Conservation (phyloP, 2,113 vertebrate genomes). For the Calypte anna region DNA sequence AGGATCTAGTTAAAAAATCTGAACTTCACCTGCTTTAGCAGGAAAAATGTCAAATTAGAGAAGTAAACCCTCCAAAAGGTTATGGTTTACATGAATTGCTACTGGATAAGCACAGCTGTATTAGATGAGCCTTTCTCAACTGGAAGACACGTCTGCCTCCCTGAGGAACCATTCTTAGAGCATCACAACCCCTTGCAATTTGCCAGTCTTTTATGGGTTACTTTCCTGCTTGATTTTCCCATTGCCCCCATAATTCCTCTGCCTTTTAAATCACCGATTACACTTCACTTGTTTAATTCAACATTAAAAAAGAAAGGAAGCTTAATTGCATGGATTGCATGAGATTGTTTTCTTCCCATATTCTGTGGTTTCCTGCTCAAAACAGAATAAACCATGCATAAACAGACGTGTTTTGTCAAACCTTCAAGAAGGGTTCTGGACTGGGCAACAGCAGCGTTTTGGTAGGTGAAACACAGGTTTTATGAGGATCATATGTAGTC, state of each 20-base stretch:
- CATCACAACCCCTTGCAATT: background rate
- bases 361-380: background rate
- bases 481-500: background rate
- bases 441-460: background rate
- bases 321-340: background rate
- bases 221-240: background rate
- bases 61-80: background rate
- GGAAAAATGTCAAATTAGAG: background rate
- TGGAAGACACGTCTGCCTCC: background rate
- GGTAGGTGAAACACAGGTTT: background rate
- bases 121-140: background rate
- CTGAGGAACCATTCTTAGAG: background rate
- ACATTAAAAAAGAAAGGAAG: background rate
- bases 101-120: background rate
- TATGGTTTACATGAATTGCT: background rate
- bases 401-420: background rate
- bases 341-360: background rate
- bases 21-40: background rate
- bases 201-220: background rate
- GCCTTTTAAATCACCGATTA: background rate
- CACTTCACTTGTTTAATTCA: background rate
- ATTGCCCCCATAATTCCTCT: background rate
- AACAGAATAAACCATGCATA: background rate
- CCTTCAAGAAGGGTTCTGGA: background rate
- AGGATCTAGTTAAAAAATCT: background rate